Base-by-base conservation (phyloP, 2,888 invertebrate species). In the Ichneumon xanthorius region DNA sequence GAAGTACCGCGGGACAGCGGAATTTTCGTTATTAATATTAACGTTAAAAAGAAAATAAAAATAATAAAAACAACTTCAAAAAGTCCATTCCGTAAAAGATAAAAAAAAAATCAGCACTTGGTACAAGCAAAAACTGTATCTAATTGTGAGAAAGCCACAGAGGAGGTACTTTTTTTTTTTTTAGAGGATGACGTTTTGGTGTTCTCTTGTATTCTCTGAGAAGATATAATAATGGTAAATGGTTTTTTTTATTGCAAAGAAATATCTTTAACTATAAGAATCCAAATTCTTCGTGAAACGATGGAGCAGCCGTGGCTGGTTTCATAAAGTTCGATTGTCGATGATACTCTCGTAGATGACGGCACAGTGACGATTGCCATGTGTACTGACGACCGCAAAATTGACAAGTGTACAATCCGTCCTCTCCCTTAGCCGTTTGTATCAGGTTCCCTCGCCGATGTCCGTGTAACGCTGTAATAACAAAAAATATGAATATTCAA, bases 351-450 rank as follows among this genome's bases (percentile, higher is more conserved):
- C 85, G 82, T 3, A 85, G 85, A 79, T 89, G 89, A 26, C 89
- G 86, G 45, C 86, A 86, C 3, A 88, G 84, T 9, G 89, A 88
- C 78, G 88, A 87, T 75, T 88, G 87, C 88, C 88, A 87, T 16
- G 87, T 87, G 78, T 90, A 90, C 53, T 87, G 88, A 48, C 88
- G 87, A 50, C 90, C 89, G 80, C 90, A 90, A 53, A 84, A 85
- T 77, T 88, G 86, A 85, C 89, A 90, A 48, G 86, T 86, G 86
- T 86, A 86, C 40, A 85, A 58, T 75, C 86, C 86, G 33, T 86
- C 85, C 37, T 80, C 58, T 4, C 86, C 86, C 33, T 86, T 86
- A 22, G 86, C 63, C 22, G 86, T 86, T 61, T 81, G 80, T 70
- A 84, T 81, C 73, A 77, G 63, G 40, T 61, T 79, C 67, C 71